Conservation (phyloP, 1,140 invertebrate species). For the Drosophila bocki region DNA sequence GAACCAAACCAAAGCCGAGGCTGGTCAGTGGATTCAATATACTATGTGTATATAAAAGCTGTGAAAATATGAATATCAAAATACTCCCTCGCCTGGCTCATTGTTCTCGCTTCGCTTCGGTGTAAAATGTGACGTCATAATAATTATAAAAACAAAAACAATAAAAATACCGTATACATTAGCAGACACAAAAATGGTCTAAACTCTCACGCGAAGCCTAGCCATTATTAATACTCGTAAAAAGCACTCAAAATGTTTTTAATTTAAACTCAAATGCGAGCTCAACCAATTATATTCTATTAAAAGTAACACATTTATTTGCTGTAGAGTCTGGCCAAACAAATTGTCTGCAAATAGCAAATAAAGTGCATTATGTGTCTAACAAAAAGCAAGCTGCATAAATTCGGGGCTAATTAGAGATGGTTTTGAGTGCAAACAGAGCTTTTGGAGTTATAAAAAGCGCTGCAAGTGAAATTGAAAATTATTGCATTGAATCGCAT, state of each 20-base stretch:
- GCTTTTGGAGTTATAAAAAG: conserved; percentile 7
- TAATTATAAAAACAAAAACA: conserved; percentile 42
- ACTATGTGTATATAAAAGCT: background rate
- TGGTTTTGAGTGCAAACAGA: conserved; percentile 3
- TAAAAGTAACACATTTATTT: conserved; percentile 2
- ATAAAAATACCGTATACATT: background rate
- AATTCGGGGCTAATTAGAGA: conserved; percentile 1
- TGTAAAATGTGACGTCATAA: conserved; percentile 52
- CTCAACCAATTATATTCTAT: background rate
- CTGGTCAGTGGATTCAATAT: conserved; percentile 28
- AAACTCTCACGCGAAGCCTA: conserved; percentile 37
- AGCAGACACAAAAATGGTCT: conserved; percentile 6
- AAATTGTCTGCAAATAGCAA: conserved; percentile 6
- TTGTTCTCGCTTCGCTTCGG: conserved; percentile 47
- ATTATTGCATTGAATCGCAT: background rate
- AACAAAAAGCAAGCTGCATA: conserved; percentile 24
- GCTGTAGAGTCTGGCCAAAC: background rate
- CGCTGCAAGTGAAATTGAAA: background rate
- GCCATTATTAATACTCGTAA: background rate
- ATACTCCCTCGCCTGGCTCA: conserved; percentile 21
- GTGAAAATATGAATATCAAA: conserved; percentile 33
- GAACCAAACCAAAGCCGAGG: background rate
- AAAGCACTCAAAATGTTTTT: conserved; percentile 1
- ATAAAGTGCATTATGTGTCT: conserved; percentile 11
- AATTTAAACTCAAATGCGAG: conserved; percentile 10